These are phyloP conservation scores for Mamestra configurata DNA, from an alignment of 1,140 invertebrate species.

Conservation along the genomic window DNA sequence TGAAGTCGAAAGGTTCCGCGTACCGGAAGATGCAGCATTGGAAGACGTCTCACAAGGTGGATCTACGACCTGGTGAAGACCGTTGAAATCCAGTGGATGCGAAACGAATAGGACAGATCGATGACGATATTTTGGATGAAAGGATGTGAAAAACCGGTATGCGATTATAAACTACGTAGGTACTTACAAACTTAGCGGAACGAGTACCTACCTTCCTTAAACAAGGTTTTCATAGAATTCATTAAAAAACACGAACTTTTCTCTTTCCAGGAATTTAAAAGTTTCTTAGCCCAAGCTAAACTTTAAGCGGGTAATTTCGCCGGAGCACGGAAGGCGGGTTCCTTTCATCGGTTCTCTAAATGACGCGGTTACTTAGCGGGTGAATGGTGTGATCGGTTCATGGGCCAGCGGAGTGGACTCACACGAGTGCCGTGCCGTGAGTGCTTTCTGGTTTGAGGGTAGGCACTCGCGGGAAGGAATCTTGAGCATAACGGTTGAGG, in stretches of 20 bases:
- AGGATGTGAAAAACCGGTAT: no score
- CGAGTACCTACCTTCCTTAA: no score
- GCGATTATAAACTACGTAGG: no score
- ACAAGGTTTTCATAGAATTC: background rate
- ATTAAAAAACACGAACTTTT: background rate
- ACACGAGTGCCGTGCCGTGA: conserved; percentile 33
- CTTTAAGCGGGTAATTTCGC: background rate
- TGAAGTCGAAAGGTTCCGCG: no score
- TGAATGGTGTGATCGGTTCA: conserved; percentile 42
- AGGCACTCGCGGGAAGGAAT: background rate
- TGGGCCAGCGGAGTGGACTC: conserved; percentile 31
- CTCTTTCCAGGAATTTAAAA: background rate
- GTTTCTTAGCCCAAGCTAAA: background rate
- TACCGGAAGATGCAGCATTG: no score
- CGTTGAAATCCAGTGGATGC: no score
- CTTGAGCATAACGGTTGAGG: background rate
- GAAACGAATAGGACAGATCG: no score
- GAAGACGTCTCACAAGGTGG: no score
- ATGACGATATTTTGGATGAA: no score
- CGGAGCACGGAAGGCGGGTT: background rate
- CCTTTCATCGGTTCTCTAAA: conserved; percentile 42
- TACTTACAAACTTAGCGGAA: no score
- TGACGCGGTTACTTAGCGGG: conserved; percentile 43
- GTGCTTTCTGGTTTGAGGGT: conserved; percentile 40
- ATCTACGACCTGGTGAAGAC: no score